phyloP scores from a whole-genome alignment of 2,113 vertebrate genomes.

The Suncus etruscus region DNA sequence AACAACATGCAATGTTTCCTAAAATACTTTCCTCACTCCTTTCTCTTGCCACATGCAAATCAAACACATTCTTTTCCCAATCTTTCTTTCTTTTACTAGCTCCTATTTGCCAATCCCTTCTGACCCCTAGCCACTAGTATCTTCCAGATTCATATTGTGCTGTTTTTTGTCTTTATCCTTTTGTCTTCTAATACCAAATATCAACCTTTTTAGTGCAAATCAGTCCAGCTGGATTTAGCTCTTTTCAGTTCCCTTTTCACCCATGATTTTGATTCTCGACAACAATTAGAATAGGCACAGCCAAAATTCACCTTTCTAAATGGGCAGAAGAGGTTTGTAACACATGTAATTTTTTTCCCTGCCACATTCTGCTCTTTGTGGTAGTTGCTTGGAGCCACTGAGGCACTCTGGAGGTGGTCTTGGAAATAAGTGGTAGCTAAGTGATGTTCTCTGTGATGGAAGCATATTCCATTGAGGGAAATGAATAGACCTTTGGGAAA shows the following conservation, averaged over 20 bases:
- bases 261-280: neutral
- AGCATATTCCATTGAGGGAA: slow-evolving; percentile 18
- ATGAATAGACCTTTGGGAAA: slow-evolving; percentile 41
- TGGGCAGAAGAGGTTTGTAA: neutral
- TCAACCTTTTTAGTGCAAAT: neutral
- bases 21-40: neutral
- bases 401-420: neutral
- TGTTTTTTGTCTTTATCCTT: neutral
- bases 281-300: neutral
- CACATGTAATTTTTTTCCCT: neutral
- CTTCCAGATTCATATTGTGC: neutral
- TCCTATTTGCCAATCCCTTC: neutral
- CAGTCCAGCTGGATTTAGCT: neutral
- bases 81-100: neutral
- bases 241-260: neutral
- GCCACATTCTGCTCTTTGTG: neutral
- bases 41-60: neutral
- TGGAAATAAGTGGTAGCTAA: neutral
- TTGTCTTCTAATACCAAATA: neutral
- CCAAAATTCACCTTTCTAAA: neutral
- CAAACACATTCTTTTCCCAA: no score
- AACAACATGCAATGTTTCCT: neutral
- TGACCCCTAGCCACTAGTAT: neutral
- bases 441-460: neutral
- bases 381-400: rapidly evolving